Evolutionary conservation across 2,113 vertebrate species (phyloP), one percentile per base, ranked within the genome.

Genomic region (Sebastes fasciatus): DNA sequence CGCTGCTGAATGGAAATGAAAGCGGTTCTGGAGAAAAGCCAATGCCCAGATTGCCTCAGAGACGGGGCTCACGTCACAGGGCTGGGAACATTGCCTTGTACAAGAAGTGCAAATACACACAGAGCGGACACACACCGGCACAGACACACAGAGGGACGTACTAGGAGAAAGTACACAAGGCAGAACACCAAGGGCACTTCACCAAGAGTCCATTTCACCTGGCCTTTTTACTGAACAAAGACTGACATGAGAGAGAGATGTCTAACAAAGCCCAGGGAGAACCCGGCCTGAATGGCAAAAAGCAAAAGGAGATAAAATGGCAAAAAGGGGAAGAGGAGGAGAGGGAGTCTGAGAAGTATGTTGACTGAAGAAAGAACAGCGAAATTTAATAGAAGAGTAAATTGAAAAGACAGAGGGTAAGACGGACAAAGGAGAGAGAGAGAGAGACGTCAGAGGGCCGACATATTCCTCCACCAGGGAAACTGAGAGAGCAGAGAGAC

Each of bases 1-100:
- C 14, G 65, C 63, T 78, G 54, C 66, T 88, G 79, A 89, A 87
- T 89, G 82, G 83, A 83, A 85, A 88, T 90, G 77, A 88, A 90
- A 89, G 86, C 8, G 13, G 42, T 86, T 74, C 74, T 93, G 89
- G 86, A 91, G 51, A 46, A 19, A 69, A 77, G 86, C 92, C 89
- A 92, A 74, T 42, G 52, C 80, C 64, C 85, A 94, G 88, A 92
- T 89, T 91, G 90, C 67, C 83, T 83, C 58, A 82, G 84, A 88
- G 77, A 88, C 61, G 1, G 58, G 57, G 40, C 86, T 87, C 84
- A 79, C 73, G 57, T 91, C 90, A 93, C 81, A 85, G 70, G 43
- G 58, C 21, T 78, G 80, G 85, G 86, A 89, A 91, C 70, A 67
- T 64, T 88, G 91, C 84, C 83, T 58, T 74, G 46, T 17, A 89